These are phyloP conservation scores for Lithophane leautieri DNA, from an alignment of 2,888 invertebrate species.

Conservation along the genomic window DNA sequence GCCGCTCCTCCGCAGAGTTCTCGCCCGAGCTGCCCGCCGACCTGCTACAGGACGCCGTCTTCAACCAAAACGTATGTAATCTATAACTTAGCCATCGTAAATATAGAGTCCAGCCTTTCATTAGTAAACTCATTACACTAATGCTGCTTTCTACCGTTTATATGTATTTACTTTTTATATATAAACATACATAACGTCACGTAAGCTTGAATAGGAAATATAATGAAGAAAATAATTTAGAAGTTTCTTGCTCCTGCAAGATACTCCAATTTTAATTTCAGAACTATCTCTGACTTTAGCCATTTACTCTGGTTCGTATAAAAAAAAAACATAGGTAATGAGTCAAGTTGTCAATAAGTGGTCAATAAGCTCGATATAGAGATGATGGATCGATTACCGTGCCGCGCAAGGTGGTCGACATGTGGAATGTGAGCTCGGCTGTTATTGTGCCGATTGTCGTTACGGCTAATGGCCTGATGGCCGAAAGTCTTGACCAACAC, in stretches of 20 bases:
- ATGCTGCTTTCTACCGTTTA: neutral
- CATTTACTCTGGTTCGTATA: neutral
- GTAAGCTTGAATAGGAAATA: neutral
- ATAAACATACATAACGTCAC: too few species aligned
- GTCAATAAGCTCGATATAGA: too few species aligned
- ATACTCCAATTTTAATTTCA: neutral
- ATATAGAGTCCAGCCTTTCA: neutral
- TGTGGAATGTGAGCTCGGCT: too few species aligned
- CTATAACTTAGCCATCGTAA: neutral
- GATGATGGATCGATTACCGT: too few species aligned
- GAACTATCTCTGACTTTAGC: neutral
- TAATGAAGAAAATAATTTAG: neutral
- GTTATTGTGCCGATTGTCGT: too few species aligned
- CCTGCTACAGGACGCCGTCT: conserved; percentile 78
- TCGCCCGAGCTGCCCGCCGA: conserved; percentile 78
- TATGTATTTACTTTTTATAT: neutral
- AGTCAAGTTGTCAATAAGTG: too few species aligned
- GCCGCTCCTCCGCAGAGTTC: conserved; percentile 74
- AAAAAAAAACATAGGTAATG: neutral
- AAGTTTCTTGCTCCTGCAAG: neutral
- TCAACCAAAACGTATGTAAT: conserved; percentile 76
- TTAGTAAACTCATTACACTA: neutral
- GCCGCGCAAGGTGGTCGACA: too few species aligned
- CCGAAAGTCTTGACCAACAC: too few species aligned
- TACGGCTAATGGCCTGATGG: too few species aligned